Conservation (phyloP, 2,888 invertebrate species). For the Galeopsomyia nigrocyanea region DNA sequence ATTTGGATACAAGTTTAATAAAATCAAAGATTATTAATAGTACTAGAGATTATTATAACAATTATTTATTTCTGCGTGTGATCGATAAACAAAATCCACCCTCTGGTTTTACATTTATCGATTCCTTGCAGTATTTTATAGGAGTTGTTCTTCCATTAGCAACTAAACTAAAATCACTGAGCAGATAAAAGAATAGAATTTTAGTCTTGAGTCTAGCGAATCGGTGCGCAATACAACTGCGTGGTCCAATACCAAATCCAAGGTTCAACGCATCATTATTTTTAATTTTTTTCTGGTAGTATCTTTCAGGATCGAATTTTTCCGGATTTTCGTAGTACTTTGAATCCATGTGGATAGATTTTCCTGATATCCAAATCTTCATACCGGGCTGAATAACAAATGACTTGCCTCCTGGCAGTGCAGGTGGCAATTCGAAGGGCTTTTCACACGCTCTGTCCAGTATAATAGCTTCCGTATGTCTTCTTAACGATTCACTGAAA, state of each 20-base stretch:
- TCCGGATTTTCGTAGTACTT: too few relatives aligned
- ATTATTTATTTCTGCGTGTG: background rate
- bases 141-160: slow-evolving; percentile 66
- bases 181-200: slow-evolving; percentile 52
- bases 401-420: slow-evolving; percentile 55
- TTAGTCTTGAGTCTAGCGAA: slow-evolving; percentile 65
- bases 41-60: too few relatives aligned
- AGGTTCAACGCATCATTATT: too few relatives aligned
- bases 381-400: slow-evolving; percentile 58
- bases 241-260: slow-evolving; percentile 55
- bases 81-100: slow-evolving; percentile 7
- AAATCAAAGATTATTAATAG: too few relatives aligned
- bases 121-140: slow-evolving; percentile 2
- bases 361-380: too few relatives aligned
- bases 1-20: too few relatives aligned
- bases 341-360: too few relatives aligned
- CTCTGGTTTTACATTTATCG: slow-evolving; percentile 1
- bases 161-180: slow-evolving; percentile 51
- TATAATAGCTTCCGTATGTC: slow-evolving; percentile 54
- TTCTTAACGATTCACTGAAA: slow-evolving; percentile 57
- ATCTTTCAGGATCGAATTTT: too few relatives aligned
- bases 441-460: slow-evolving; percentile 57
- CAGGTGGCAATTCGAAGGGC: slow-evolving; percentile 56
- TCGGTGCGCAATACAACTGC: slow-evolving; percentile 61
- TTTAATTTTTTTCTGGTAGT: too few relatives aligned